Percentiles rank a stretch among this genome's conserved stretches.
Evolutionary conservation across 2,113 vertebrate species (phyloP).

Genomic region (Carollia perspicillata): DNA sequence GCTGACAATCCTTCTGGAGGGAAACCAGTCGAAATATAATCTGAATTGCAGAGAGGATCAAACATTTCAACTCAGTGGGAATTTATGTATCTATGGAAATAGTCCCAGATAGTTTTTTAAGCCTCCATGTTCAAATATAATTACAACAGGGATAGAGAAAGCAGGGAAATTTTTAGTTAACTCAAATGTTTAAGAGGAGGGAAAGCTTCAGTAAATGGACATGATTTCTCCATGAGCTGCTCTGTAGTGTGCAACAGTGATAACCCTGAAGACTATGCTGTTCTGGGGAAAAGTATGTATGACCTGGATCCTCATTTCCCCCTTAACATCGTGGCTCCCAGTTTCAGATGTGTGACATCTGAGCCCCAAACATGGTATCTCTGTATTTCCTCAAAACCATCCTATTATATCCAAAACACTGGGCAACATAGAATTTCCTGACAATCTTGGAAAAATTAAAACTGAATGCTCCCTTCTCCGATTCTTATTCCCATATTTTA

Average conservation of each 20-base stretch:
- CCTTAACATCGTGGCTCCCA: not conserved
- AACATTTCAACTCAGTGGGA: not conserved
- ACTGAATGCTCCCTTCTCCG: not conserved
- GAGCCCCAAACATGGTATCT: not conserved
- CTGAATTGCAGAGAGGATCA: not conserved
- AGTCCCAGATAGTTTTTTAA: not conserved
- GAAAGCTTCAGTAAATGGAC: not conserved
- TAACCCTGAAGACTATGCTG: not conserved
- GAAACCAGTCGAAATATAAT: not conserved
- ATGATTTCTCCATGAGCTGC: not conserved
- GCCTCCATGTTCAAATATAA: not conserved
- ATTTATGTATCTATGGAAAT: not conserved
- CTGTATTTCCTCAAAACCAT: not conserved
- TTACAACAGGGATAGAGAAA: not conserved
- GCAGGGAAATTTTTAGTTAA: not conserved
- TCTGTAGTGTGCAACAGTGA: not conserved
- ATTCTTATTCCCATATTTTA: not conserved
- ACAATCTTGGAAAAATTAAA: not conserved
- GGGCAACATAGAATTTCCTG: not conserved
- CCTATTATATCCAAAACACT: not conserved
- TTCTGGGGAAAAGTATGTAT: not conserved
- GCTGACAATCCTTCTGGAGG: not conserved
- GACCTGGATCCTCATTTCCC: not conserved
- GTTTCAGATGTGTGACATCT: not conserved
- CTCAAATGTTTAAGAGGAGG: not conserved